Percentiles rank a stretch among this genome's conserved stretches.
Evolutionary conservation across 1,140 invertebrate species (phyloP).

Genomic region (Ectropis grisescens): DNA sequence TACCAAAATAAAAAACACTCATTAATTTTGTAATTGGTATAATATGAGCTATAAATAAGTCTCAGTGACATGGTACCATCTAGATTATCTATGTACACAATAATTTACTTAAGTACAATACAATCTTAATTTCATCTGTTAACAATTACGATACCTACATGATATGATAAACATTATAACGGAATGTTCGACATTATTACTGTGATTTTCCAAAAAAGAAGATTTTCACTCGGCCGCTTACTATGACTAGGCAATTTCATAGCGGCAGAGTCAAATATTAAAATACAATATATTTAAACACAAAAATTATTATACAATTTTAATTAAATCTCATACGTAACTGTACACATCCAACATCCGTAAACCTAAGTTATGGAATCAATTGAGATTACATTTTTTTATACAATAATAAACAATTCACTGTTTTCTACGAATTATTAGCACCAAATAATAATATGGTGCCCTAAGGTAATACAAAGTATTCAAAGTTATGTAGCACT

Average conservation of each 20-base stretch:
- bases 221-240: conserved; percentile 7
- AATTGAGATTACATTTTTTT: no score
- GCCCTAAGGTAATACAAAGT: no score
- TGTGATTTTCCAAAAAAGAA: no score
- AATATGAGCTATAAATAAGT: conserved; percentile 29
- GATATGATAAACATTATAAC: no score
- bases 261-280: conserved; percentile 13
- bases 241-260: conserved; percentile 26
- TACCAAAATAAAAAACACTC: no score
- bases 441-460: no score
- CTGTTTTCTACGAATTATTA: no score
- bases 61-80: conserved; percentile 4
- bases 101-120: conserved; percentile 38
- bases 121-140: conserved; percentile 8
- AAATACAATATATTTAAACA: conserved; percentile 4
- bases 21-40: no score
- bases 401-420: no score
- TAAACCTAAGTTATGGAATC: background rate
- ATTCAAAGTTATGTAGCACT: no score
- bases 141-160: no score
- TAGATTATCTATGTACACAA: conserved; percentile 23
- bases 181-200: no score
- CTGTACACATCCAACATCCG: conserved; percentile 56
- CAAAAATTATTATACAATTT: conserved; percentile 28
- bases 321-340: conserved; percentile 63